Conservation (phyloP, 2,888 invertebrate species). For the Amphipyra berbera region DNA sequence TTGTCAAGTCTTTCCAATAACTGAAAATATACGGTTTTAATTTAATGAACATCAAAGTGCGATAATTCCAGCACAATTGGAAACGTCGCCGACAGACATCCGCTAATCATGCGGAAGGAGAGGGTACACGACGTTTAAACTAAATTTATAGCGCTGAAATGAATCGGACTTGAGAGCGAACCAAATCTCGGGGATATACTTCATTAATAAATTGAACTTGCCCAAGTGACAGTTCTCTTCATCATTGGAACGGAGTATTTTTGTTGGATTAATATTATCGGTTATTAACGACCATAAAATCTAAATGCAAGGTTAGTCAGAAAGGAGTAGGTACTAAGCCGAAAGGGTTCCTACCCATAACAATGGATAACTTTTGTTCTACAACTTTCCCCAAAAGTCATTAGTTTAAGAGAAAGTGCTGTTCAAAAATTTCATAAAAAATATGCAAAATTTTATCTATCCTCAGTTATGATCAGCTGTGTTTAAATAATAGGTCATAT, state of each 20-base stretch:
- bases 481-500: too few species aligned
- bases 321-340: too few species aligned
- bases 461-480: too few species aligned
- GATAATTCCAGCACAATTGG: conserved; percentile 67
- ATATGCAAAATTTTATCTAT: too few species aligned
- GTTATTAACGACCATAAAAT: too few species aligned
- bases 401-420: too few species aligned
- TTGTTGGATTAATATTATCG: neutral
- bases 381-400: too few species aligned
- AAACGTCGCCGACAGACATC: conserved; percentile 69
- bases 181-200: conserved; percentile 58
- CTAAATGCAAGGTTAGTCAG: too few species aligned
- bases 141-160: conserved; percentile 72
- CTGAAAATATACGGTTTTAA: conserved; percentile 38
- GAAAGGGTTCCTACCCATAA: too few species aligned
- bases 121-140: conserved; percentile 66
- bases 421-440: too few species aligned
- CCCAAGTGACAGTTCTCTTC: conserved; percentile 58
- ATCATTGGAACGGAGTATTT: conserved; percentile 34
- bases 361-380: too few species aligned
- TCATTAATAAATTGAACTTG: conserved; percentile 63
- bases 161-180: conserved; percentile 61
- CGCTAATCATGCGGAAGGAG: conserved; percentile 73
- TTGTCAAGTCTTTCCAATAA: conserved; percentile 36
- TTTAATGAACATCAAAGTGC: conserved; percentile 57